Evolutionary conservation across 1,140 invertebrate species (phyloP), one percentile per base, ranked within the genome.

Genomic region (Dendroctonus ponderosae): DNA sequence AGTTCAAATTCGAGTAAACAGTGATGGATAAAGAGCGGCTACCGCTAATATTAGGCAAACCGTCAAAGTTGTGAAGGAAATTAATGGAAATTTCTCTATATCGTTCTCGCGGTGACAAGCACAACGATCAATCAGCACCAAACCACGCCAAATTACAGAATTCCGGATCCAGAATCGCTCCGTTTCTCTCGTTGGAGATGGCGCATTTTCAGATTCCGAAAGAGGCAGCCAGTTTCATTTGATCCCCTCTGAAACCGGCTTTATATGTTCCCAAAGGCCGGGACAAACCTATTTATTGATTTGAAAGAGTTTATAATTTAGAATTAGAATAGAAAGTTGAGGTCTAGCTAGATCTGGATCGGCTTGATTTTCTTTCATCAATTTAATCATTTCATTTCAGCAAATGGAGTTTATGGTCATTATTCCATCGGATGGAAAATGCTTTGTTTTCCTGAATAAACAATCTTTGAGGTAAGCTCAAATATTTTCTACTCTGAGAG

Each of bases 41-140:
- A 53, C 40, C 49, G 50, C 46, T 65, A 65, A 65, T 63, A 65
- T 65, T 49, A 65, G 46, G 53, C 42, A 50, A 57, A 65, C 52
- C 52, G 11, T 65, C 62, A 50, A 57, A 61, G 42, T 61, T 67
- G 51, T 15, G 68, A 70, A 57, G 66, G 58, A 74, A 76, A 76
- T 76, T 75, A 76, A 76, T 76, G 75, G 72, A 74, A 74, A 75
- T 76, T 76, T 76, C 75, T 75, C 74, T 75, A 76, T 76, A 76
- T 76, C 75, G 71, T 64, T 71, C 61, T 58, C 67, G 68, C 75
- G 74, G 75, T 74, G 75, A 75, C 75, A 76, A 76, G 75, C 73
- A 67, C 72, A 73, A 76, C 75, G 70, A 76, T 76, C 75, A 76
- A 76, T 76, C 75, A 76, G 70, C 70, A 68, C 69, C 69, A 76